Conservation (phyloP, 2,113 vertebrate genomes). For the Coptodon bakossiorum region DNA sequence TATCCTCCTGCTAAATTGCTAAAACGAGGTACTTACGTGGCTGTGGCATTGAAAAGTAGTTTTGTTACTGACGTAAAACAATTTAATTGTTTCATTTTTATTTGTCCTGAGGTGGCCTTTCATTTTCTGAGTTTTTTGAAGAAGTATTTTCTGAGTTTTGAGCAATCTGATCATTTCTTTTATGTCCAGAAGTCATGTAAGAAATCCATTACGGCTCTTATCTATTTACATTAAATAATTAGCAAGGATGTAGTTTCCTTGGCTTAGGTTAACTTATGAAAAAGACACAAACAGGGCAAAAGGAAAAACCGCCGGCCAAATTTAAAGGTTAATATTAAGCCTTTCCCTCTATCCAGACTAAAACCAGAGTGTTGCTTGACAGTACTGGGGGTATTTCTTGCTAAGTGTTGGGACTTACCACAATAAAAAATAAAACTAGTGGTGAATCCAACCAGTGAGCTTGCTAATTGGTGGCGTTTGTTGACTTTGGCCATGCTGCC, state of each 20-base stretch:
- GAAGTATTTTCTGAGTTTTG: background rate
- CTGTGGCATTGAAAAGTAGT: background rate
- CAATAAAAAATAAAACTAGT: background rate
- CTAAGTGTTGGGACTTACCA: background rate
- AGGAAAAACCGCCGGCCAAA: background rate
- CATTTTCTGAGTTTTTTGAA: background rate
- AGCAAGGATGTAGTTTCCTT: background rate
- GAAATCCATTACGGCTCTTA: background rate
- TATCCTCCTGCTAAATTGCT: conserved; percentile 37
- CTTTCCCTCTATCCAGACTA: background rate
- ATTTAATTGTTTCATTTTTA: background rate
- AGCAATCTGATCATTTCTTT: background rate
- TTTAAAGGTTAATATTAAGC: background rate
- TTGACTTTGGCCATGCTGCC: background rate
- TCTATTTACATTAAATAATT: background rate
- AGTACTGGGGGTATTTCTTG: background rate
- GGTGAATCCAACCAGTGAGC: background rate
- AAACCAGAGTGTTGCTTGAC: background rate
- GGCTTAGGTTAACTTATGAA: background rate
- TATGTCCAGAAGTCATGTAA: background rate
- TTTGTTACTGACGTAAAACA: background rate
- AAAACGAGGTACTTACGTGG: conserved; percentile 38
- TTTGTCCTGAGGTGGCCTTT: background rate
- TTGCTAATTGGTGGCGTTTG: background rate
- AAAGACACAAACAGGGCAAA: background rate